Evolutionary conservation across 2,113 vertebrate species (phyloP), one percentile per base, ranked within the genome.

Genomic region (Limnothrissa miodon): DNA sequence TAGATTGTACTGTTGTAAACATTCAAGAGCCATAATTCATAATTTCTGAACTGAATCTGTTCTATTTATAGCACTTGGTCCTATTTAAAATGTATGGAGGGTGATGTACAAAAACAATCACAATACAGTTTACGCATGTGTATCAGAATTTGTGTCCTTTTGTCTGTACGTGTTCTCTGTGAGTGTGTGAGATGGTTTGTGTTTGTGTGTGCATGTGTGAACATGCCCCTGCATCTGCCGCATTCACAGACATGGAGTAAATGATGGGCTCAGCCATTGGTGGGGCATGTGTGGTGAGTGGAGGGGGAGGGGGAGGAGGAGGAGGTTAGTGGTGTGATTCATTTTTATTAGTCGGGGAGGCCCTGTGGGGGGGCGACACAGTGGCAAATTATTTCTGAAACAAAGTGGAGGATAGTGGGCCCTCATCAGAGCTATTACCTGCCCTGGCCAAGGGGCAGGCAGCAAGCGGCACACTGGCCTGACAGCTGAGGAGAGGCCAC

Each of bases 301-400:
- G 59, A 66, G 25, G 59, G 11, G 59, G 59, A 29, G 59, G 25
- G 59, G 59, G 59, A 33, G 59, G 59, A 66, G 59, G 25, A 66
- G 59, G 46, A 93, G 92, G 93, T 95, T 95, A 95, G 93, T 87
- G 88, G 89, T 87, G 94, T 95, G 95, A 95, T 95, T 94, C 94
- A 95, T 95, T 95, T 95, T 94, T 95, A 95, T 95, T 93, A 94
- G 91, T 25, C 85, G 87, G 86, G 83, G 86, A 78, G 92, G 89
- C 93, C 93, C 94, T 93, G 93, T 93, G 90, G 94, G 93, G 94
- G 93, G 91, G 89, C 74, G 92, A 92, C 91, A 90, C 90, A 92
- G 89, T 86, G 92, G 92, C 93, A 95, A 95, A 96, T 96, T 94
- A 95, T 95, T 96, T 95, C 94, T 94, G 95, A 96, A 94, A 95